Evolutionary conservation across 2,113 vertebrate species (phyloP), one percentile per base, ranked within the genome.

Genomic region (Gymnorhina tibicen): DNA sequence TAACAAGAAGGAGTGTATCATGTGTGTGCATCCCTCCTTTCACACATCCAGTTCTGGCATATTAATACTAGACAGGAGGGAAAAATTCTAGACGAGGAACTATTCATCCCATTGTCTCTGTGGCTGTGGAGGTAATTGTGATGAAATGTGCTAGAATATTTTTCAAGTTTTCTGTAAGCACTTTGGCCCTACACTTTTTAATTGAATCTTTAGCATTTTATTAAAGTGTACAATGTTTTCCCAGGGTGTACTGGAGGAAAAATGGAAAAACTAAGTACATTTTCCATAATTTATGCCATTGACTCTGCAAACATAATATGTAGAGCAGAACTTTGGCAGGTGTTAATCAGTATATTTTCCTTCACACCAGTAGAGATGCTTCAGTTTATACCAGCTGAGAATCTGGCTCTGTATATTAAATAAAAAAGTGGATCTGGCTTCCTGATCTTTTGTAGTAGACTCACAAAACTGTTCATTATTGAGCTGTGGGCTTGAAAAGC

Each of bases 301-400:
- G 89, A 75, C 77, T 94, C 53, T 89, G 74, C 84, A 96, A 95
- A 92, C 70, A 91, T 91, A 93, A 93, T 96, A 85, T 88, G 53
- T 56, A 75, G 79, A 97, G 90, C 90, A 96, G 88, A 93, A 93
- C 60, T 94, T 95, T 94, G 96, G 95, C 93, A 95, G 92, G 88
- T 97, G 85, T 91, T 90, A 96, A 95, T 86, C 95, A 86, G 92
- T 88, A 56, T 95, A 95, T 93, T 95, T 97, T 93, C 78, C 82
- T 94, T 95, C 12, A 6, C 80, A 91, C 52, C 68, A 96, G 83
- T 78, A 90, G 52, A 94, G 69, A 44, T 30, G 30, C 81, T 89
- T 92, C 79, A 92, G 83, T 37, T 91, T 89, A 94, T 70, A 96
- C 72, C 95, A 95, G 90, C 92, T 95, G 92, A 94, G 87, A 86